Conservation (phyloP, 2,797 vertebrate species). For the Sciaenops ocellatus region DNA sequence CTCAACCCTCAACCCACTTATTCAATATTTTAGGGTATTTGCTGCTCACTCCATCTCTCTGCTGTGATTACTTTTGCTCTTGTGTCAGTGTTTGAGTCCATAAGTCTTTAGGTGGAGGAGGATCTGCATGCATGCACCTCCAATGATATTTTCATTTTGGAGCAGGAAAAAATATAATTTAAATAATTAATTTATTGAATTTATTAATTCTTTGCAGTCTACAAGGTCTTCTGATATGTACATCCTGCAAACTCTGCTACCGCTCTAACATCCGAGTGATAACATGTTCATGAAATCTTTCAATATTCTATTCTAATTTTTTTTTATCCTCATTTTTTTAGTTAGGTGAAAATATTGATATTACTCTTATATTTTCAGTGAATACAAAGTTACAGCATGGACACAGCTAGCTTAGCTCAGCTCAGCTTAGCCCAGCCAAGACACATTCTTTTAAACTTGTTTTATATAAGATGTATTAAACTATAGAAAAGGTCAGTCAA, state of each 20-base stretch:
- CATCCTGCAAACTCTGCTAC: neutral
- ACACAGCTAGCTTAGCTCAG: neutral
- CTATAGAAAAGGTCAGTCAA: neutral
- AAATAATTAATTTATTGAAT: neutral
- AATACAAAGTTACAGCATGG: neutral
- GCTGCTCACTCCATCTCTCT: slow-evolving; percentile 44
- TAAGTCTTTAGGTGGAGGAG: neutral
- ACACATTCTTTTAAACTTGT: neutral
- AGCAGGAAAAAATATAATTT: neutral
- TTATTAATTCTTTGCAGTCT: neutral
- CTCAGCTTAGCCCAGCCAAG: no score
- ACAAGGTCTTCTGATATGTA: neutral
- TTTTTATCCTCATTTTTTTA: no score
- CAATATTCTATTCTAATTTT: no score
- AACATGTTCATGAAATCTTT: neutral
- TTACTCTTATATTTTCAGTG: no score
- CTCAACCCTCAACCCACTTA: slow-evolving; percentile 33
- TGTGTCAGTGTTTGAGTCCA: slow-evolving; percentile 7
- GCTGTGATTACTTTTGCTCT: slow-evolving; percentile 37
- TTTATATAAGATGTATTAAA: neutral
- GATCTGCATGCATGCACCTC: neutral
- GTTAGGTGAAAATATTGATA: no score
- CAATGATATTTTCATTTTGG: neutral
- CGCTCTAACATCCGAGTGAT: neutral
- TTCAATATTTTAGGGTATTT: slow-evolving; percentile 66